A percentile compares a stretch with the other conserved stretches of the same genome.
Evolutionary conservation across 2,113 vertebrate genomes (phyloP).

Genomic region (Daubentonia madagascariensis): DNA sequence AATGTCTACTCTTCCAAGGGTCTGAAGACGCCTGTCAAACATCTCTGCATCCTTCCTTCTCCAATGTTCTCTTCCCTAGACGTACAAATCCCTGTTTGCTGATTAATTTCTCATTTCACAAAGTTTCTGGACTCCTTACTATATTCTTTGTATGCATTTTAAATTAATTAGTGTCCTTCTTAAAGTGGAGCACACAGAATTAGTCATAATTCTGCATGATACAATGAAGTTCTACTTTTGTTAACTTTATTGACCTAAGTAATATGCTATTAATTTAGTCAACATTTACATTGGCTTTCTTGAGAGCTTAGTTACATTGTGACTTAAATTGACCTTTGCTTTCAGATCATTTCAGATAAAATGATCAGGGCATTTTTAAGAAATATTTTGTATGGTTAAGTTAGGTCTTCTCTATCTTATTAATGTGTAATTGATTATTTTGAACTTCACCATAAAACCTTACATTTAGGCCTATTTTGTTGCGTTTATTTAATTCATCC

Average conservation of each 20-base stretch:
- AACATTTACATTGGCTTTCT: slow-evolving; percentile 54
- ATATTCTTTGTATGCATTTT: not conserved
- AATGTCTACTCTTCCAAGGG: not conserved
- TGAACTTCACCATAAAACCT: not conserved
- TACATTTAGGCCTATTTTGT: not conserved
- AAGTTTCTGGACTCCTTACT: not conserved
- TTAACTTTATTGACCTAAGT: slow-evolving; percentile 50
- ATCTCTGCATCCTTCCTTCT: not conserved
- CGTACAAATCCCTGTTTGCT: not conserved
- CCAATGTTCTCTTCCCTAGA: not conserved
- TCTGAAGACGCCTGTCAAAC: not conserved
- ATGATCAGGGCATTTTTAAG: slow-evolving; percentile 24
- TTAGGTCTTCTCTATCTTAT: not conserved
- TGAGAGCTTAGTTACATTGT: not conserved
- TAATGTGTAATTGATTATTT: not conserved
- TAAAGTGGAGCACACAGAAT: not conserved
- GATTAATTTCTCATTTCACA: not conserved
- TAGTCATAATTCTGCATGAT: slow-evolving; percentile 28
- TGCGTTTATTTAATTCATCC: not conserved
- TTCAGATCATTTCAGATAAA: not conserved
- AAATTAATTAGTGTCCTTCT: not conserved
- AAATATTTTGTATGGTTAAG: not conserved
- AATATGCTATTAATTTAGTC: slow-evolving; percentile 46
- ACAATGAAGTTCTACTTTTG: slow-evolving; percentile 31
- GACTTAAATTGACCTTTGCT: slow-evolving; percentile 33